phyloP scores from a whole-genome alignment of 2,888 invertebrate genomes.

The Cinara cedri region DNA sequence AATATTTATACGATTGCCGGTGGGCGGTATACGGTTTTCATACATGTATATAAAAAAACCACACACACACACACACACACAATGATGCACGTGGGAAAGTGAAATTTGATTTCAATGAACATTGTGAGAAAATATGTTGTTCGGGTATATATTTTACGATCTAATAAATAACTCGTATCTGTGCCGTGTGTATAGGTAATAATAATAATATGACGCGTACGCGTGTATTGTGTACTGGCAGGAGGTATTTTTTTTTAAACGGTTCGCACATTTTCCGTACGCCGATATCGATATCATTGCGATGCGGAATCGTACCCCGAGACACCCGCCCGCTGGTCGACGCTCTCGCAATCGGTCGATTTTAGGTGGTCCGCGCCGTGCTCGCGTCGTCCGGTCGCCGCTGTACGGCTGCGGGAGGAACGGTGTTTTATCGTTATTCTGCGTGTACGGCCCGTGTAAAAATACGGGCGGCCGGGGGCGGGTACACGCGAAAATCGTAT shows the following conservation, averaged over 20 bases:
- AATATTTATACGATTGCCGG: neutral
- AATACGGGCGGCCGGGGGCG: no score
- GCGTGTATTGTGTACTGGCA: neutral
- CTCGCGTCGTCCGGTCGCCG: neutral
- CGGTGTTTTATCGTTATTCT: no score
- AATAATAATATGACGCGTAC: neutral
- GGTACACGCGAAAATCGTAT: no score
- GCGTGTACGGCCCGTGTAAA: no score
- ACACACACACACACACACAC: neutral
- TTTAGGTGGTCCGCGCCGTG: no score
- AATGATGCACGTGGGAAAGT: neutral
- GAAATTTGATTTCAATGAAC: slow-evolving; percentile 7
- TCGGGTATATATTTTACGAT: no score
- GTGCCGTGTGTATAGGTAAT: neutral
- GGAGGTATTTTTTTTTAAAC: slow-evolving; percentile 2
- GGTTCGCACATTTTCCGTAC: slow-evolving; percentile 2
- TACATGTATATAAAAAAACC: no score
- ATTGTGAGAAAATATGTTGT: neutral
- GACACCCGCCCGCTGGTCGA: no score
- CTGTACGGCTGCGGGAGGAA: neutral
- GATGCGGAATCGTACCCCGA: no score
- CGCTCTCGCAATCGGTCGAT: no score
- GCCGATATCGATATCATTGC: no score
- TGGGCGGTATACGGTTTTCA: neutral
- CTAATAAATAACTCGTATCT: no score